A percentile compares a stretch with the other conserved stretches of the same genome.
These are phyloP conservation scores for Mellilla xanthometata DNA, from an alignment of 2,888 invertebrate species.

Conservation along the genomic window DNA sequence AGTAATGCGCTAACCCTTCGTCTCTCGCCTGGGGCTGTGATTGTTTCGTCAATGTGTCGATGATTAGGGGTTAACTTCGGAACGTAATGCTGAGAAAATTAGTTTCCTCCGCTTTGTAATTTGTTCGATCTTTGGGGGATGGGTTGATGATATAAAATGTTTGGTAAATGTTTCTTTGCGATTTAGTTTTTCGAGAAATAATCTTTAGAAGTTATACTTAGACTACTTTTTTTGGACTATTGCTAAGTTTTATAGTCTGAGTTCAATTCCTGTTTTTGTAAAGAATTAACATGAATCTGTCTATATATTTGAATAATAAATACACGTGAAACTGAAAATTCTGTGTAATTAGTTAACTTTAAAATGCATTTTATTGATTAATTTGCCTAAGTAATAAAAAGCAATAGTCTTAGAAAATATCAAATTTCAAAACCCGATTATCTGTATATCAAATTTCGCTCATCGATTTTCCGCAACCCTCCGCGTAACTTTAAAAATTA, in stretches of 20 bases:
- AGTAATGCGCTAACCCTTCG: constrained; percentile 68
- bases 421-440: constrained; percentile 25
- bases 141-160: neutral
- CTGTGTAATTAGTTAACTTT: too few relatives aligned
- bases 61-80: constrained; percentile 62
- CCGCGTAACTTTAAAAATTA: constrained; percentile 67
- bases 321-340: too few relatives aligned
- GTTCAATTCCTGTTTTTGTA: too few relatives aligned
- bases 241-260: too few relatives aligned
- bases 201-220: too few relatives aligned
- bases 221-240: too few relatives aligned
- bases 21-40: constrained; percentile 43
- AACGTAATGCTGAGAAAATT: constrained; percentile 40
- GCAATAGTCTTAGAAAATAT: too few relatives aligned
- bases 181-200: too few relatives aligned
- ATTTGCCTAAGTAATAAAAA: too few relatives aligned
- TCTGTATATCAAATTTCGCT: constrained; percentile 35
- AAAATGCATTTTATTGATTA: too few relatives aligned
- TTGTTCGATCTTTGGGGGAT: constrained; percentile 9
- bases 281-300: too few relatives aligned
- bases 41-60: constrained; percentile 73
- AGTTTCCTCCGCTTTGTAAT: constrained; percentile 36
- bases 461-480: constrained; percentile 41
- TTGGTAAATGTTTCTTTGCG: neutral
- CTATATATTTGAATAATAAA: too few relatives aligned